A percentile compares a stretch with the other conserved stretches of the same genome.
phyloP scores from a whole-genome alignment of 2,888 invertebrate genomes.

The Pammene aurita region DNA sequence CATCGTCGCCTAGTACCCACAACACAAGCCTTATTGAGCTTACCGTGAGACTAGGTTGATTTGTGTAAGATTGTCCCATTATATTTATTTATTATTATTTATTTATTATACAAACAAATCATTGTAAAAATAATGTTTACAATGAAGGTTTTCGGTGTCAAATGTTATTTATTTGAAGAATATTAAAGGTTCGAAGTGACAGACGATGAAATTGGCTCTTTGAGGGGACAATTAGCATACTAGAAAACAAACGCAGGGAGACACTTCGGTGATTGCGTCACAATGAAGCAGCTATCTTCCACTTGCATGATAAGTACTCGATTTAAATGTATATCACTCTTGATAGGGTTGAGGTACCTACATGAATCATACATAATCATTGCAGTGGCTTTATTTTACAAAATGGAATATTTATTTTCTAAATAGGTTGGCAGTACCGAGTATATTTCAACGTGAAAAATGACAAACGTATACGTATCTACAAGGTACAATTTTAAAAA shows the following conservation, averaged over 20 bases:
- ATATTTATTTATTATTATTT: no score
- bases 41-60: no score
- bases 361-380: no score
- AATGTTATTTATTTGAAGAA: neutral
- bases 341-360: no score
- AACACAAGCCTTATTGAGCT: no score
- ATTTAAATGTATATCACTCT: conserved; percentile 7
- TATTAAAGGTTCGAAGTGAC: neutral
- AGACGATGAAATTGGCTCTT: conserved; percentile 18
- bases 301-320: conserved; percentile 47
- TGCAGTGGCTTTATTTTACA: no score
- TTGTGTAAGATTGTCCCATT: no score
- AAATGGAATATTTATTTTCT: no score
- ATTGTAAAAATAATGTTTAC: no score
- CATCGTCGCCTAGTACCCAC: no score
- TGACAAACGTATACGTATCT: neutral
- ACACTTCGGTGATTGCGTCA: conserved; percentile 60
- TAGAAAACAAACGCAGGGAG: conserved; percentile 58
- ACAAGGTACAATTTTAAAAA: neutral
- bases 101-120: no score
- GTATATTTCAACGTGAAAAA: neutral
- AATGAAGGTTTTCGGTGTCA: neutral
- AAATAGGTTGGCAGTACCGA: no score
- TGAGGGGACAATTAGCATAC: conserved; percentile 43
- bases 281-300: conserved; percentile 50